phyloP scores from a whole-genome alignment of 2,113 vertebrate genomes.

The Phycodurus eques region DNA sequence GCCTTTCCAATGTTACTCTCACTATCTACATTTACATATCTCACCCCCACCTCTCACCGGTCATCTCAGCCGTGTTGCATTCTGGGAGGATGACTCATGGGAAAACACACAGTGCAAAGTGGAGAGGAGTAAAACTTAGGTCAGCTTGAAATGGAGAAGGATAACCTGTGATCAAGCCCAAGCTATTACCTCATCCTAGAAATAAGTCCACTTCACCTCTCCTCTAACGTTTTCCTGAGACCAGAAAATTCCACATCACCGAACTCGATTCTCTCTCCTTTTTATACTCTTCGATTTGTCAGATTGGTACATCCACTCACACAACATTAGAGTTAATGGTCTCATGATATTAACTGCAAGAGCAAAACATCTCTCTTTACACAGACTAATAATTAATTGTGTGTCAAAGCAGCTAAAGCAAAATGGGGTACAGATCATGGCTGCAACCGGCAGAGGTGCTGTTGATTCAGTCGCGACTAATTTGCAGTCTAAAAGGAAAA shows the following conservation, averaged over 20 bases:
- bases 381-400: too few species aligned
- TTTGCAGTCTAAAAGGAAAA: too few species aligned
- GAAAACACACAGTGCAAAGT: slow-evolving; percentile 52
- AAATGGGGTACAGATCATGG: too few species aligned
- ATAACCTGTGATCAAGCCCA: slow-evolving; percentile 6
- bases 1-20: slow-evolving; percentile 22
- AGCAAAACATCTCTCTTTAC: too few species aligned
- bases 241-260: neutral
- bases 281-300: too few species aligned
- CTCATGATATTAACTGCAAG: too few species aligned
- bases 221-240: neutral
- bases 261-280: neutral
- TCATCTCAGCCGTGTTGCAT: slow-evolving; percentile 69
- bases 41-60: slow-evolving; percentile 33
- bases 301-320: too few species aligned
- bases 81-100: slow-evolving; percentile 78
- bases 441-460: too few species aligned
- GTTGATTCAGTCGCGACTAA: too few species aligned
- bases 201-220: slow-evolving; percentile 2
- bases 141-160: slow-evolving; percentile 17
- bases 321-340: too few species aligned
- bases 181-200: neutral
- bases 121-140: slow-evolving; percentile 9
- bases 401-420: too few species aligned
- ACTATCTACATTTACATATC: neutral